phyloP scores from a whole-genome alignment of 2,797 vertebrate species.

The Pseudochirops corinnae region DNA sequence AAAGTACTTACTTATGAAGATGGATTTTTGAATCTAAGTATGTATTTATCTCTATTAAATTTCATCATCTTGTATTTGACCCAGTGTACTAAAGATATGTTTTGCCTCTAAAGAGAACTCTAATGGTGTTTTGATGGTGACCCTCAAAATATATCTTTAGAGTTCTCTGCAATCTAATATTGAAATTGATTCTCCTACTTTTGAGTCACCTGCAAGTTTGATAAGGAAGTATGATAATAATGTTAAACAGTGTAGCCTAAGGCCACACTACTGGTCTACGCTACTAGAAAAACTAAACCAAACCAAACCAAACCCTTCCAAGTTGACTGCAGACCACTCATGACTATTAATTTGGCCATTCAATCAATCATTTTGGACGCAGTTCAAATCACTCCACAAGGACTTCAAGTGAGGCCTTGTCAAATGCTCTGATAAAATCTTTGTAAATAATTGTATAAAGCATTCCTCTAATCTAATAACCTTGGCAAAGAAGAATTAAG shows the following conservation, averaged over 20 bases:
- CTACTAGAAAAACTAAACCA: no score
- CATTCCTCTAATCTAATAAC: not conserved
- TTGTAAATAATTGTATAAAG: not conserved
- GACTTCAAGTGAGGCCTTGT: not conserved
- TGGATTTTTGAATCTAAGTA: not conserved
- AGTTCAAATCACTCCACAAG: not conserved
- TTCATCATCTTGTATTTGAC: not conserved
- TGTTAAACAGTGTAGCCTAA: not conserved
- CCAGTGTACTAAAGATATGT: not conserved
- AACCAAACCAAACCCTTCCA: not conserved
- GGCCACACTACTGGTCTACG: not conserved
- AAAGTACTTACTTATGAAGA: not conserved
- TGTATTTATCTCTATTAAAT: not conserved
- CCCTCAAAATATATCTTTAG: not conserved
- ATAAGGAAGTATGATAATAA: not conserved
- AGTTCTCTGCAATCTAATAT: not conserved
- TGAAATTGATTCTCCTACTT: not conserved
- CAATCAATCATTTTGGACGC: not conserved
- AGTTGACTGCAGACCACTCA: not conserved
- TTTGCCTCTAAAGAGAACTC: not conserved
- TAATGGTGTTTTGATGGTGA: not conserved
- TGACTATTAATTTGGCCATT: not conserved
- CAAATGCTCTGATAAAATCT: not conserved
- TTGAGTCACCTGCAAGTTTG: not conserved
- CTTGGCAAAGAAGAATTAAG: not conserved